phyloP scores from a whole-genome alignment of 2,888 invertebrate genomes.

The Leistus spinibarbis region DNA sequence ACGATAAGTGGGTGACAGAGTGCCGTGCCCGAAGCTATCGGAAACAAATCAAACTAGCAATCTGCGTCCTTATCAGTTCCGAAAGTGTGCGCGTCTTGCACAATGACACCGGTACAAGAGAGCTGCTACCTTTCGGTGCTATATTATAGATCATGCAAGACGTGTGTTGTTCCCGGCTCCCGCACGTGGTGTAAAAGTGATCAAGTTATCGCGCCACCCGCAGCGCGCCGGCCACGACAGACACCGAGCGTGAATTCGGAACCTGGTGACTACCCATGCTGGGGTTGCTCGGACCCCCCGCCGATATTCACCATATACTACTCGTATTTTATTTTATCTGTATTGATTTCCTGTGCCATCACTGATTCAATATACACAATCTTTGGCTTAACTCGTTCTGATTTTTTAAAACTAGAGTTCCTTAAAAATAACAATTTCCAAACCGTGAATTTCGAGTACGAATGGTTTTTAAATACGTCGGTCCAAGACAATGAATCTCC shows the following conservation, averaged over 20 bases:
- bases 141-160: not conserved
- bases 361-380: too few species aligned
- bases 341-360: too few species aligned
- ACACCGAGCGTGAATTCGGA: not conserved
- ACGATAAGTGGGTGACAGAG: not conserved
- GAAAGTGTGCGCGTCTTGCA: not conserved
- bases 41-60: not conserved
- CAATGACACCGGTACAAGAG: too few species aligned
- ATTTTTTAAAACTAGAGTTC: too few species aligned
- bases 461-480: too few species aligned
- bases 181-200: not conserved
- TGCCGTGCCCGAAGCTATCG: not conserved
- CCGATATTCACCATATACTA: not conserved
- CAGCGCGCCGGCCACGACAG: not conserved
- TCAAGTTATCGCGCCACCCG: not conserved
- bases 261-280: not conserved
- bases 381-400: too few species aligned
- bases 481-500: too few species aligned
- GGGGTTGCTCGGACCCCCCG: not conserved
- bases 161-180: not conserved
- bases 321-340: too few species aligned
- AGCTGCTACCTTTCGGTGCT: not conserved
- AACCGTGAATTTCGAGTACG: too few species aligned
- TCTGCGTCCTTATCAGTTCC: not conserved
- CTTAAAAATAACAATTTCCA: too few species aligned